These are phyloP conservation scores for Cervus canadensis DNA, from an alignment of 2,113 vertebrate species.

Conservation along the genomic window DNA sequence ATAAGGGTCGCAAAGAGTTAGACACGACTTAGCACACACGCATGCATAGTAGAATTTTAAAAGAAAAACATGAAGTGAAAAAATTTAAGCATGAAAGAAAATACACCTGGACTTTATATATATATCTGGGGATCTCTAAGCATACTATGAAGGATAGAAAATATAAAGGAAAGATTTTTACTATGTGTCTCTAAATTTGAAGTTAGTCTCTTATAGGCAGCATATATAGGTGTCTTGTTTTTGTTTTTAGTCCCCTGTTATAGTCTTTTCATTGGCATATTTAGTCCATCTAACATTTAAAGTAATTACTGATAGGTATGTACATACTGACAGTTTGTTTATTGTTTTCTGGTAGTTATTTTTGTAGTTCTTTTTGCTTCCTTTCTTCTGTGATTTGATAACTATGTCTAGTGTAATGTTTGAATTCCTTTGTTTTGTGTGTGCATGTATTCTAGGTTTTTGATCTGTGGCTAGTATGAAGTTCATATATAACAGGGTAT, in stretches of 20 bases:
- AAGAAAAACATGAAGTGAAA: background rate
- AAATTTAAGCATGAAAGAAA: background rate
- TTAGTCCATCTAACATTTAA: background rate
- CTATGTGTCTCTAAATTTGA: background rate
- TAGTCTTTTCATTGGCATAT: background rate
- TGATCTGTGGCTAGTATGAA: background rate
- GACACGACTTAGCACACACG: rapidly evolving
- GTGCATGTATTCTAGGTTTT: background rate
- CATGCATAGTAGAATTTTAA: background rate
- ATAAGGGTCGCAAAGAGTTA: background rate
- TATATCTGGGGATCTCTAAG: background rate
- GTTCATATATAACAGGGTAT: background rate
- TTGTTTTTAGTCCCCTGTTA: background rate
- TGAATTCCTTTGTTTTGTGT: background rate
- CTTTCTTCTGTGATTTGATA: background rate
- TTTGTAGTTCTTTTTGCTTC: background rate
- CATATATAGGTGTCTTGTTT: background rate
- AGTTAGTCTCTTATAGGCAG: background rate
- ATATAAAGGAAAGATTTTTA: background rate
- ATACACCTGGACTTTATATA: background rate
- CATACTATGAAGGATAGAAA: background rate
- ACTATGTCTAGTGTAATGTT: background rate
- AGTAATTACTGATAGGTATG: background rate
- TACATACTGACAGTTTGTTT: background rate
- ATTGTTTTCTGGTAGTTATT: background rate